phyloP scores from a whole-genome alignment of 2,113 vertebrate species.

The Dicrurus megarhynchus region DNA sequence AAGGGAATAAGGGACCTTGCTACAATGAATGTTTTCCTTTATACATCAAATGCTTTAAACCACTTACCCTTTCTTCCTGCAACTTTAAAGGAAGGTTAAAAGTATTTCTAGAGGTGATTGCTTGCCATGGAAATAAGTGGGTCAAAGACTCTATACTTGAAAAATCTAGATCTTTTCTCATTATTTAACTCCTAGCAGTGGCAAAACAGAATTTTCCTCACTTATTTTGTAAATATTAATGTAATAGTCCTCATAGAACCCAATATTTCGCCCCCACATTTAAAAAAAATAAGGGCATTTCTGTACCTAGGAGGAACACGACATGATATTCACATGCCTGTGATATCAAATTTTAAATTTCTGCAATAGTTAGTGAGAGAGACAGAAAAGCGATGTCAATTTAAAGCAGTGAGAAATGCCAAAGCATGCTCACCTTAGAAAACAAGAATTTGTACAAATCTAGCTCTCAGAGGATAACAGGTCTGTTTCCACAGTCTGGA shows the following conservation, averaged over 20 bases:
- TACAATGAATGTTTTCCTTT: slow-evolving; percentile 20
- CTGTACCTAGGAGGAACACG: neutral
- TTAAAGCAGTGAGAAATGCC: neutral
- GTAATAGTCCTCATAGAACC: neutral
- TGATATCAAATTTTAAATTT: neutral
- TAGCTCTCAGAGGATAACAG: neutral
- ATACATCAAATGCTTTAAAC: slow-evolving; percentile 24
- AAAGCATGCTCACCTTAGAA: neutral
- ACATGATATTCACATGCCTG: neutral
- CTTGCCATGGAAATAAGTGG: neutral
- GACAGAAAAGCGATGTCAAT: neutral
- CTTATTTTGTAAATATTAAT: neutral
- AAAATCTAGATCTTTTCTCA: neutral
- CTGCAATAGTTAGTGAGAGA: neutral
- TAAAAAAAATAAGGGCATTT: neutral
- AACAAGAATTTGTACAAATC: neutral
- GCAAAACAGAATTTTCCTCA: neutral
- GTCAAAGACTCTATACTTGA: neutral
- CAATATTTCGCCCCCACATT: accelerated
- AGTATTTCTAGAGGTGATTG: slow-evolving; percentile 17
- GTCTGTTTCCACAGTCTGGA: neutral
- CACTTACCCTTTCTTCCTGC: neutral
- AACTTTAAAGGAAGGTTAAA: slow-evolving; percentile 19
- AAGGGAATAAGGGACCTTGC: neutral
- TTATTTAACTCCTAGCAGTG: neutral